Base-by-base conservation (phyloP, 2,888 invertebrate genomes). In the Julus scandinavius region DNA sequence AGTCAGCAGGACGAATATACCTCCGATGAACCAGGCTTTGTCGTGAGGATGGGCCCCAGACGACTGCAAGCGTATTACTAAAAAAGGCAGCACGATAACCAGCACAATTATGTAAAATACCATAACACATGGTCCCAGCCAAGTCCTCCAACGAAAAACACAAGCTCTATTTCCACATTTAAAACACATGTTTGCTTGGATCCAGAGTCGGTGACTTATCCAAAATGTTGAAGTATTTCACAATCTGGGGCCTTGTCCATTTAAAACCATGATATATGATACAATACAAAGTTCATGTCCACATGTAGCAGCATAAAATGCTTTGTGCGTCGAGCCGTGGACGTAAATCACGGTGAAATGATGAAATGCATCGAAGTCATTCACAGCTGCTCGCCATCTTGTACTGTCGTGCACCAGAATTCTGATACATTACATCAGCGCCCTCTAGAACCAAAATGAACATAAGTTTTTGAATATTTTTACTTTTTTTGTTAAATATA, bases 1-100 rank as follows among this genome's bases (percentile, higher is more conserved):
- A 0, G 98, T 96, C 89, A 98, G 93, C 90, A 97, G 94, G 40
- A 97, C 98, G 93, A 98, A 98, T n/a, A 97, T 94, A 5, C 98
- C 98, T 11, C 96, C 98, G 89, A 98, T 95, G 90, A 98, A 93
- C 91, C 96, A 96, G 9, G 92, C 93, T 92, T 96, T 96, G 91
- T 96, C 96, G 90, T 95, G 95, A 90, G 95, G 95, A 86, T 95
- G 94, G 90, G 97, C 95, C 7, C 96, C 96, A 94, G 96, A 95
- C 91, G 95, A 94, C 89, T 97, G 94, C 0, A 97, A 96, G 92
- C 96, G 96, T 58, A 95, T 94, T 91, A 98, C 94, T 89, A 97
- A 94, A 90, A 97, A 93, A 86, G 98, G 98, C 89, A 98, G 95
- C 90, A 98, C 94, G 90, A 97, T 95, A 89, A 97, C 93, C 86